These are phyloP conservation scores for Panagrolaimus sp. DNA, from an alignment of 1,140 invertebrate species.

Conservation along the genomic window DNA sequence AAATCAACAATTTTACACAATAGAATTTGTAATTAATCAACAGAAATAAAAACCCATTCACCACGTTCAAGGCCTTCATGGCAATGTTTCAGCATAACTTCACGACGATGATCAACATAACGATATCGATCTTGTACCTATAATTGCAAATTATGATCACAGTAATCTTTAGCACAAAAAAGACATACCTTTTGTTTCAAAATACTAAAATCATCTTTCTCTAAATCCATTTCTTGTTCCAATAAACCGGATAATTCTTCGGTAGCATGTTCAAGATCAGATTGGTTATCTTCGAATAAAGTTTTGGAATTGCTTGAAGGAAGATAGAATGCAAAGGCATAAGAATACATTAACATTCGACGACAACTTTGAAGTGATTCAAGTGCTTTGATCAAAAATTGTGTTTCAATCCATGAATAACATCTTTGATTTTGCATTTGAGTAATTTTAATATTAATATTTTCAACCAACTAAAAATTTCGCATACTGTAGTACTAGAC, in stretches of 20 bases:
- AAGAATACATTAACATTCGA: constrained; percentile 94
- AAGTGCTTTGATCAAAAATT: constrained; percentile 93
- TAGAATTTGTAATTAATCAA: too few species aligned
- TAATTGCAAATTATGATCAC: too few species aligned
- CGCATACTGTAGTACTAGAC: background rate
- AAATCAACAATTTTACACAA: too few species aligned
- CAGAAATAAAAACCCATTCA: constrained; percentile 28
- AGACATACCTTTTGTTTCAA: constrained; percentile 94
- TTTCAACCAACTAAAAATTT: constrained; percentile 68
- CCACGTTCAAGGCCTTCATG: constrained; percentile 87
- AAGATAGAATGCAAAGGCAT: constrained; percentile 97
- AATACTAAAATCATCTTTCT: constrained; percentile 83
- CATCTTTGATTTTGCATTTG: constrained; percentile 74
- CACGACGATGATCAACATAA: constrained; percentile 90
- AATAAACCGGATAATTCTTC: constrained; percentile 94
- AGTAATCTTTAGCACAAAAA: background rate
- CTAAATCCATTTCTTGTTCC: constrained; percentile 92
- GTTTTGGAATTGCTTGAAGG: constrained; percentile 95
- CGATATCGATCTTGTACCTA: constrained; percentile 87
- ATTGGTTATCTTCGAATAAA: constrained; percentile 98
- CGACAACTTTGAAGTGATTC: constrained; percentile 91
- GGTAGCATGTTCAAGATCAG: constrained; percentile 90
- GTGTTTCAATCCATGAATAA: constrained; percentile 99
- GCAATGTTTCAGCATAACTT: constrained; percentile 88
- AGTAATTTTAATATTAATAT: constrained; percentile 31